A percentile compares a stretch with the other conserved stretches of the same genome.
Evolutionary conservation across 2,888 invertebrate species (phyloP).

Genomic region (Cepaea hortensis): DNA sequence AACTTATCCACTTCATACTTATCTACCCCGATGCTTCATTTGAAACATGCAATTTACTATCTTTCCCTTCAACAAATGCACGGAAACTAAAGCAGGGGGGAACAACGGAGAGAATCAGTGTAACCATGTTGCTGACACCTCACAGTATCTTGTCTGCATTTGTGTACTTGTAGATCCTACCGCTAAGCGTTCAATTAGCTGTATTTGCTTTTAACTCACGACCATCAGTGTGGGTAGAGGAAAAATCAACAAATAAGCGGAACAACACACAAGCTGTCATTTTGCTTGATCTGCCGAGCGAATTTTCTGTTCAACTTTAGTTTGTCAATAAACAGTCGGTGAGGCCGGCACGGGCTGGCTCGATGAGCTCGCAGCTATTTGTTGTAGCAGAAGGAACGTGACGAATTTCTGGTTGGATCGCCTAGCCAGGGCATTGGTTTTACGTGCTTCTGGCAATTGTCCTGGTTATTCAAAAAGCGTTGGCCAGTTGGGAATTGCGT

Average conservation of each 20-base stretch:
- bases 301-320: neutral
- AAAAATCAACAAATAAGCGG: constrained; percentile 50
- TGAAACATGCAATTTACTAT: no score
- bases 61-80: no score
- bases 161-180: no score
- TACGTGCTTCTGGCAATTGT: constrained; percentile 41
- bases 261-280: constrained; percentile 44
- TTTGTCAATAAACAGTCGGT: constrained; percentile 32
- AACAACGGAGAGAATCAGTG: no score
- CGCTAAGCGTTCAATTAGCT: neutral
- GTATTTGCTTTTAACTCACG: constrained; percentile 2
- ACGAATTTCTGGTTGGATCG: constrained; percentile 23
- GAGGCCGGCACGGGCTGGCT: constrained; percentile 51
- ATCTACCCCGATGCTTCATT: no score
- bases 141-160: no score
- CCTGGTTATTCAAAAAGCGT: neutral
- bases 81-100: no score
- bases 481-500: neutral
- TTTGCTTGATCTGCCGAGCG: constrained; percentile 45
- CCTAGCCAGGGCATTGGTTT: neutral
- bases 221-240: constrained; percentile 17
- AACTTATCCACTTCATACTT: no score
- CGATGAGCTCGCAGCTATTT: constrained; percentile 54
- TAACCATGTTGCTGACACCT: no score
- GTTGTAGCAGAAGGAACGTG: constrained; percentile 51